These are phyloP conservation scores for Chalcosyrphus nemorum DNA, from an alignment of 2,888 invertebrate genomes.

Conservation along the genomic window DNA sequence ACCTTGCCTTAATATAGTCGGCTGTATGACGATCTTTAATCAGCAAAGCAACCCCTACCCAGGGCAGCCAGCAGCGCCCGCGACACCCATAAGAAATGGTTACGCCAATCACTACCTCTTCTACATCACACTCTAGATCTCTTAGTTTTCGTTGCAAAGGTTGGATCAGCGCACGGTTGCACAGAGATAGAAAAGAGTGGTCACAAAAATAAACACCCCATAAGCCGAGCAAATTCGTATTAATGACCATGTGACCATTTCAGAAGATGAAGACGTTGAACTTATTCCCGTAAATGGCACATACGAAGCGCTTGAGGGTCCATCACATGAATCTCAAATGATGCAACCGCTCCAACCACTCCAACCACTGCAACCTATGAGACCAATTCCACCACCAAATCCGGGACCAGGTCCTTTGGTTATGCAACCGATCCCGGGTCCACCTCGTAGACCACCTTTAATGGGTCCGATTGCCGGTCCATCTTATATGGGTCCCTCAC, in stretches of 20 bases:
- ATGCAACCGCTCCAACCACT: conserved; percentile 35
- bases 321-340: conserved; percentile 43
- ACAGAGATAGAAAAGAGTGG: conserved; percentile 17
- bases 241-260: conserved; percentile 45
- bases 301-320: conserved; percentile 20
- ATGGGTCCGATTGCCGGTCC: neutral
- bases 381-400: conserved; percentile 13
- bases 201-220: neutral
- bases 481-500: neutral
- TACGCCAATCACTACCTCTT: conserved; percentile 56
- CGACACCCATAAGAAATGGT: conserved; percentile 14
- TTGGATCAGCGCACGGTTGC: conserved; percentile 51
- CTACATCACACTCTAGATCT: conserved; percentile 50
- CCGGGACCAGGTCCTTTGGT: neutral
- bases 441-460: neutral
- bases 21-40: conserved; percentile 22
- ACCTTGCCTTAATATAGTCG: conserved; percentile 33
- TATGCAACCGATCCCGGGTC: conserved; percentile 3
- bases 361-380: conserved; percentile 39
- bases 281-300: conserved; percentile 42
- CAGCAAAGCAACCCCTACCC: conserved; percentile 4
- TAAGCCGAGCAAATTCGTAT: neutral
- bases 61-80: neutral
- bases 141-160: conserved; percentile 28
- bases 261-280: conserved; percentile 38